Conservation (phyloP, 2,113 vertebrate species). For the Eurypyga helias region DNA sequence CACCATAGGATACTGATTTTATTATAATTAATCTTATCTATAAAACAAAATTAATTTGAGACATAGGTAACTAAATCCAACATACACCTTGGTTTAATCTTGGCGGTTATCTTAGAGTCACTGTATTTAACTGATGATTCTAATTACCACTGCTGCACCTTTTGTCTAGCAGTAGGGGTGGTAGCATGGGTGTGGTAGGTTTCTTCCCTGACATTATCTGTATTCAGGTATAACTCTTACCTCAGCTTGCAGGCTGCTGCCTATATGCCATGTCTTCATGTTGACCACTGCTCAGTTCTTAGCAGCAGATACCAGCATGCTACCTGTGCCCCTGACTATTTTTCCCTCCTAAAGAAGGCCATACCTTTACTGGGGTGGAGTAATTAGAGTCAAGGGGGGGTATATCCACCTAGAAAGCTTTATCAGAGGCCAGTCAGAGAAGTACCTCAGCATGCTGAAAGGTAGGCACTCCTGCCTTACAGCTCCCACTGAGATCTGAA, state of each 20-base stretch:
- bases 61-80: background rate
- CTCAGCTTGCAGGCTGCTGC: background rate
- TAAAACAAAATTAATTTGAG: background rate
- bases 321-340: background rate
- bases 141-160: background rate
- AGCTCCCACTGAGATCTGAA: constrained; percentile 10
- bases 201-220: background rate
- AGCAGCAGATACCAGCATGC: background rate
- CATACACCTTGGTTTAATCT: background rate
- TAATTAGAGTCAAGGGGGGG: background rate
- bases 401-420: background rate
- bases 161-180: background rate
- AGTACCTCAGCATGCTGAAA: background rate
- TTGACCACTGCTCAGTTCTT: background rate
- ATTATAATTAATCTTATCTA: background rate
- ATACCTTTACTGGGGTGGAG: background rate
- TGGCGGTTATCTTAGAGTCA: background rate
- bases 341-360: background rate
- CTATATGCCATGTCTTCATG: background rate
- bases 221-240: background rate
- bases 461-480: background rate
- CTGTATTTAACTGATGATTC: background rate
- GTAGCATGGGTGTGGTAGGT: background rate
- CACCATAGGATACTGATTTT: background rate
- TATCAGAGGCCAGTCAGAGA: background rate